These are phyloP conservation scores for Chrysemys picta DNA, from an alignment of 2,113 vertebrate genomes.

Conservation along the genomic window DNA sequence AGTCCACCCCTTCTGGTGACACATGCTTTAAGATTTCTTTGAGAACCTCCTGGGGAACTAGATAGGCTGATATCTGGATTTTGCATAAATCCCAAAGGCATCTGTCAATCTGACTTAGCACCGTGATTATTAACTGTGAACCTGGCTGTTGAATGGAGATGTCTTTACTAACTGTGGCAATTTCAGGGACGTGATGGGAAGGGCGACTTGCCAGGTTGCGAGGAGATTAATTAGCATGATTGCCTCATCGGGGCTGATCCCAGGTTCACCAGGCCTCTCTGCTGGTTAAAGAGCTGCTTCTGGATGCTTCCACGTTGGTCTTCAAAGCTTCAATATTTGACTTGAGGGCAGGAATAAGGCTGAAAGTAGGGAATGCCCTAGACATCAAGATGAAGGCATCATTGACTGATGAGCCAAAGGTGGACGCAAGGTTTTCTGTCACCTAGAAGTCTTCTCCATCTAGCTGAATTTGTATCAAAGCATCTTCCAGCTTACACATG, in stretches of 20 bases:
- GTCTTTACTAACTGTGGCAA: neutral
- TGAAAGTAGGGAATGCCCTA: neutral
- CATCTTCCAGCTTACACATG: constrained; percentile 1
- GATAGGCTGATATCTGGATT: neutral
- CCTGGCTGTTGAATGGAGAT: neutral
- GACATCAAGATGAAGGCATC: neutral
- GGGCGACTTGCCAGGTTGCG: neutral
- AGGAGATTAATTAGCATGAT: neutral
- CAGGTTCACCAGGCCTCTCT: neutral
- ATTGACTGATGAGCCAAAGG: neutral
- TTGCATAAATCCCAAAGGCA: neutral
- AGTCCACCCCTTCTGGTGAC: neutral
- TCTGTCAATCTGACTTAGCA: neutral
- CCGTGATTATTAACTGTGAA: neutral
- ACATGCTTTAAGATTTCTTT: neutral
- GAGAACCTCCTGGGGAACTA: neutral
- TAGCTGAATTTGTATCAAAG: neutral
- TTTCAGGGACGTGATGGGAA: neutral
- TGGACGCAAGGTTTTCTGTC: neutral
- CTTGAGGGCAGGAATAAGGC: neutral
- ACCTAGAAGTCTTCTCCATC: neutral
- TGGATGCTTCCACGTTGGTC: neutral
- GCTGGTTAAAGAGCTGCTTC: neutral
- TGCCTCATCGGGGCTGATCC: neutral
- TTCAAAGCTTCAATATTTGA: constrained; percentile 16